phyloP scores from a whole-genome alignment of 2,113 vertebrate species.

The Megaptera novaeangliae region DNA sequence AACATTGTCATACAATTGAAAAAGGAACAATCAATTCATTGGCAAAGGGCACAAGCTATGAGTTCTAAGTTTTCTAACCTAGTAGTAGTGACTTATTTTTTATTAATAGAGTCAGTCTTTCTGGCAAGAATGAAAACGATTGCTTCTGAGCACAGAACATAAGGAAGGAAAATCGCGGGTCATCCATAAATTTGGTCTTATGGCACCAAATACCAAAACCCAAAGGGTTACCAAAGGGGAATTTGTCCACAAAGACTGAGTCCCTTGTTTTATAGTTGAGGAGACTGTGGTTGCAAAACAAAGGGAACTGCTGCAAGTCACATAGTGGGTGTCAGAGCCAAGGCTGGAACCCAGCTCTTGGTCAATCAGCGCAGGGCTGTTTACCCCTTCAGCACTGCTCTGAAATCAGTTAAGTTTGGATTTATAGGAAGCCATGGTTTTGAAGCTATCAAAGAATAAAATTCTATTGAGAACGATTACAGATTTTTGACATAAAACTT shows the following conservation, averaged over 20 bases:
- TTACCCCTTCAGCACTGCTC: background rate
- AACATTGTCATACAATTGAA: background rate
- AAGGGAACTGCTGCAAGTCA: background rate
- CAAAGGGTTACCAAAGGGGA: background rate
- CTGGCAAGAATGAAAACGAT: background rate
- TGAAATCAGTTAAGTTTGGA: background rate
- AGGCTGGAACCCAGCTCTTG: background rate
- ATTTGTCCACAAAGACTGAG: background rate
- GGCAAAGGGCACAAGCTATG: background rate
- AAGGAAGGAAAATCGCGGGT: background rate
- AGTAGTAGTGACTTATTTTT: background rate
- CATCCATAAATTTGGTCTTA: background rate
- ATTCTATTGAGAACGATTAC: background rate
- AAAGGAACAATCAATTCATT: background rate
- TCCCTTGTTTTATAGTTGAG: background rate
- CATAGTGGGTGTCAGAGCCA: background rate
- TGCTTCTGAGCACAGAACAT: background rate
- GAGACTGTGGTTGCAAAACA: background rate
- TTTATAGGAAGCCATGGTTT: background rate
- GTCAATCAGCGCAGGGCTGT: background rate
- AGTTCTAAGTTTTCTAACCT: background rate
- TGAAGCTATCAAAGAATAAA: background rate
- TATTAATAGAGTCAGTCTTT: background rate
- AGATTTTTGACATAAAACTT: background rate
- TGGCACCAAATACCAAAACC: background rate